Evolutionary conservation across 2,888 invertebrate genomes (phyloP).

Genomic region (Drosophila mayaguana): DNA sequence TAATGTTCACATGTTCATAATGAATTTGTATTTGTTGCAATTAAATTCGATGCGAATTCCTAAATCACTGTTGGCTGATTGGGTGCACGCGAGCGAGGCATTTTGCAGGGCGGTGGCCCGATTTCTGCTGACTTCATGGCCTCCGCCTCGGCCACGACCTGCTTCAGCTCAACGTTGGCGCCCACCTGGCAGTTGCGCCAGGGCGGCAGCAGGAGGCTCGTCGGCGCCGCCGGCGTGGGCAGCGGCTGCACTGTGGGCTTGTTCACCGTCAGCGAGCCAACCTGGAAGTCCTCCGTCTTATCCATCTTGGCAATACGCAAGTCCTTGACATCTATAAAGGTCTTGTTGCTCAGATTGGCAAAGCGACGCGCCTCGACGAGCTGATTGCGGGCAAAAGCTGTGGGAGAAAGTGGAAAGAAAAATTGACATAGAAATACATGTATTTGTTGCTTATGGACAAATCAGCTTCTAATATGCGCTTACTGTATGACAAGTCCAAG

Average conservation of each 20-base stretch:
- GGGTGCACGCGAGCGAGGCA: neutral
- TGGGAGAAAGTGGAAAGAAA: too few relatives aligned
- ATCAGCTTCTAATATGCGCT: neutral
- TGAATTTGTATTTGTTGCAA: neutral
- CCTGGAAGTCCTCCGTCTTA: conserved; percentile 30
- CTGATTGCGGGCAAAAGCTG: conserved; percentile 32
- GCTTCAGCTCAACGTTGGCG: conserved; percentile 34
- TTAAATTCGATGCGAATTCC: neutral
- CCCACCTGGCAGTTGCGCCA: conserved; percentile 51
- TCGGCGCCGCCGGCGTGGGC: conserved; percentile 7
- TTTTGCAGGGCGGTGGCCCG: neutral
- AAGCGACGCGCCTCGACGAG: conserved; percentile 34
- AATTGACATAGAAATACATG: too few relatives aligned
- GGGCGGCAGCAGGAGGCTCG: conserved; percentile 36
- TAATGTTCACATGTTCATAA: neutral
- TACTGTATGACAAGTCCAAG: conserved; percentile 30
- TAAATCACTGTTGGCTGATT: neutral
- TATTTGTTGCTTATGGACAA: too few relatives aligned
- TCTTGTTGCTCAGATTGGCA: conserved; percentile 30
- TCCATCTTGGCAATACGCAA: conserved; percentile 15
- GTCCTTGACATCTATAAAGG: conserved; percentile 27
- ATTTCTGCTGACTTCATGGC: rapidly evolving
- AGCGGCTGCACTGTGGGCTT: conserved; percentile 32
- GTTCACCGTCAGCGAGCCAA: neutral
- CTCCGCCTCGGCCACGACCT: conserved; percentile 3